Evolutionary conservation across 2,113 vertebrate species (phyloP).

Genomic region (Tauraco erythrolophus): DNA sequence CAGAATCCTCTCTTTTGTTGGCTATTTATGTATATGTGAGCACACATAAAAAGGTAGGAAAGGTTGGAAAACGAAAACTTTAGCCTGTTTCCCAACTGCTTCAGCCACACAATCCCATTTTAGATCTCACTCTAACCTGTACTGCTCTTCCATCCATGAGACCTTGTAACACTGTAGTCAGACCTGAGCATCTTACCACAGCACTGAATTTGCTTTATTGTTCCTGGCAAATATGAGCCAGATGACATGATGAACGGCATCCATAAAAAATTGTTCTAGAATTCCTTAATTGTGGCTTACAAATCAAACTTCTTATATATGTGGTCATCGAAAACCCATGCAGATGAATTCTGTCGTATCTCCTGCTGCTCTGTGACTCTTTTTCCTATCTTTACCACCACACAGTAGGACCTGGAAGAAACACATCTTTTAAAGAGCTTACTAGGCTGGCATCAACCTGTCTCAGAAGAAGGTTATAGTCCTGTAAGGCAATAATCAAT

Average conservation of each 20-base stretch:
- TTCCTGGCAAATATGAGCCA: slow-evolving; percentile 59
- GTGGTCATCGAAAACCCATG: slow-evolving; percentile 6
- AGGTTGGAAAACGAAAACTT: neutral
- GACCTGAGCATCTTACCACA: neutral
- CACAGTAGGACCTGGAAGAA: slow-evolving; percentile 10
- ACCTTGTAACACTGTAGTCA: neutral
- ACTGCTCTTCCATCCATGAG: neutral
- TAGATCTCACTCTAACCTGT: neutral
- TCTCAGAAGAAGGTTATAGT: neutral
- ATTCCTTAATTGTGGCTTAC: slow-evolving; percentile 60
- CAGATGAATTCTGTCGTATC: slow-evolving; percentile 2
- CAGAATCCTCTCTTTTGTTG: neutral
- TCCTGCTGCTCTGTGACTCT: neutral
- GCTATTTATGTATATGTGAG: neutral
- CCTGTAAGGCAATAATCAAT: neutral
- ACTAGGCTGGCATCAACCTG: neutral
- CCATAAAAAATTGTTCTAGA: slow-evolving; percentile 47
- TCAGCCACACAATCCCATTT: neutral
- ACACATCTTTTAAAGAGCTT: neutral
- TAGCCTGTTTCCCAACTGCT: neutral
- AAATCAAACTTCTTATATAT: slow-evolving; percentile 46
- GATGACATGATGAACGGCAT: neutral
- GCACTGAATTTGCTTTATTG: slow-evolving; percentile 14
- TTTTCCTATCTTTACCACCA: neutral
- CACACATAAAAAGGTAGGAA: neutral